Conservation (phyloP, 2,113 vertebrate species). For the Polypterus senegalus region DNA sequence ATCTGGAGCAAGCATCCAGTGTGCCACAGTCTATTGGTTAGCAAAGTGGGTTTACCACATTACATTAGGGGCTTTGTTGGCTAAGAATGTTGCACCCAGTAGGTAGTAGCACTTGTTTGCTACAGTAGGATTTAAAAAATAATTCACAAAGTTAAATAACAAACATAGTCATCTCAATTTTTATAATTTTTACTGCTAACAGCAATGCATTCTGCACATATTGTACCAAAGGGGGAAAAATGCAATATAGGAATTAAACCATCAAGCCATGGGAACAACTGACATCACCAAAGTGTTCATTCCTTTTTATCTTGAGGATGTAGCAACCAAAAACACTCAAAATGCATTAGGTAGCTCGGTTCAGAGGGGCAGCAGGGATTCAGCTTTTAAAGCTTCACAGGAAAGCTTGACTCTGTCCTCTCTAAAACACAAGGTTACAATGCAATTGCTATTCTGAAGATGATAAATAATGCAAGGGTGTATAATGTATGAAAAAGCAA, state of each 20-base stretch:
- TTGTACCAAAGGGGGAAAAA: too few relatives aligned
- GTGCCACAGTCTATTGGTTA: too few relatives aligned
- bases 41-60: too few relatives aligned
- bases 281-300: constrained; percentile 13
- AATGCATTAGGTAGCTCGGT: constrained; percentile 22
- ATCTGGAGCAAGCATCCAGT: too few relatives aligned
- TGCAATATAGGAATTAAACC: constrained; percentile 3
- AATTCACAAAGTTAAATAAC: too few relatives aligned
- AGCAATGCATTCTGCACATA: too few relatives aligned
- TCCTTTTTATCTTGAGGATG: background rate
- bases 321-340: constrained; percentile 16
- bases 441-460: constrained; percentile 8
- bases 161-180: too few relatives aligned
- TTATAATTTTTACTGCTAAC: too few relatives aligned
- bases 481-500: constrained; percentile 18
- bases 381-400: constrained; percentile 11
- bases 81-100: too few relatives aligned
- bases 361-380: constrained; percentile 20
- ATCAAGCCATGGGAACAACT: constrained; percentile 8
- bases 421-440: constrained; percentile 13
- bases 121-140: too few relatives aligned
- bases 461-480: constrained; percentile 16
- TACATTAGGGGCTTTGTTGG: too few relatives aligned
- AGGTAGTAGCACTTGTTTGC: too few relatives aligned
- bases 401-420: constrained; percentile 11